Evolutionary conservation across 2,797 vertebrate genomes (phyloP).

Genomic region (Saxicola maurus): DNA sequence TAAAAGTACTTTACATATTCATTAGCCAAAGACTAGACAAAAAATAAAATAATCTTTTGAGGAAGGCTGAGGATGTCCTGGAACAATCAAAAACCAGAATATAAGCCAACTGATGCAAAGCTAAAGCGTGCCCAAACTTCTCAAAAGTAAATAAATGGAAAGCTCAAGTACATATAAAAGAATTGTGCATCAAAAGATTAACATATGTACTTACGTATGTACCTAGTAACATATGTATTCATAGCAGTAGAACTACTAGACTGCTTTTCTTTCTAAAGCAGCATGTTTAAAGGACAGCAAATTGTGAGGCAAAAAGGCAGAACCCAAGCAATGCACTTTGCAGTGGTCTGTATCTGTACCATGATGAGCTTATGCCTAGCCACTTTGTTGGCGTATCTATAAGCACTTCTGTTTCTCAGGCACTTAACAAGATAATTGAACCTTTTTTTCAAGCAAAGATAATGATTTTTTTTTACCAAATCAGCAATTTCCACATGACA

Average conservation of each 20-base stretch:
- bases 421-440: not conserved
- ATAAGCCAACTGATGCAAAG: not conserved
- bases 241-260: not conserved
- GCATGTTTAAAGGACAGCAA: not conserved
- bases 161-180: not conserved
- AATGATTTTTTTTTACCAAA: not conserved
- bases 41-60: not conserved
- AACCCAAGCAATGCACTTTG: not conserved
- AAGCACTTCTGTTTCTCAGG: not conserved
- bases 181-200: not conserved
- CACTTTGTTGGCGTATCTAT: not conserved
- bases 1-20: not conserved
- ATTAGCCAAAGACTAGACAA: not conserved
- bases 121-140: not conserved
- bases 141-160: not conserved
- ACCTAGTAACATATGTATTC: accelerated
- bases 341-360: not conserved
- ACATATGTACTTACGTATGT: accelerated
- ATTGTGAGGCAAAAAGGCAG: not conserved
- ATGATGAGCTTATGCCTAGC: not conserved
- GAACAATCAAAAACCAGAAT: not conserved
- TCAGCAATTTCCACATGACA: not conserved
- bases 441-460: not conserved
- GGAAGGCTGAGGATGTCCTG: not conserved
- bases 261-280: not conserved